Evolutionary conservation across 2,797 vertebrate species (phyloP).

Genomic region (Sciurus vulgaris): DNA sequence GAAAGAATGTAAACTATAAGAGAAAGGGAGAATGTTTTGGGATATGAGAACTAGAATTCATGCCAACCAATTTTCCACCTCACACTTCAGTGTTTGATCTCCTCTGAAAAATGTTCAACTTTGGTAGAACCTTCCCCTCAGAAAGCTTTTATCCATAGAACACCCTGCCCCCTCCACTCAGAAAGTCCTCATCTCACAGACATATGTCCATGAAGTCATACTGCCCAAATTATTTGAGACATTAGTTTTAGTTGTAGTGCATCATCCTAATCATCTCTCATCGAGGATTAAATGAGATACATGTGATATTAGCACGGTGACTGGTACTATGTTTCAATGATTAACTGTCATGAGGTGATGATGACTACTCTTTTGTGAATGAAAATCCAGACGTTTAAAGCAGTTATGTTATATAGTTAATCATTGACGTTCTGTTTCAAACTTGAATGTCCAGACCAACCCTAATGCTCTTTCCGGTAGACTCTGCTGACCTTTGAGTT

Average conservation of each 20-base stretch:
- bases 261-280: constrained; percentile 25
- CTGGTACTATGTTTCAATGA: constrained; percentile 2
- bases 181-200: neutral
- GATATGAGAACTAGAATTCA: neutral
- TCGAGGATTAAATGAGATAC: constrained; percentile 35
- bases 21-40: neutral
- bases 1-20: neutral
- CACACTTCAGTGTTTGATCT: neutral
- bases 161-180: neutral
- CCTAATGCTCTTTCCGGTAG: neutral
- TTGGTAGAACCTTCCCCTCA: neutral
- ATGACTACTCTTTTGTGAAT: neutral
- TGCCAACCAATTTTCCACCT: too few species aligned
- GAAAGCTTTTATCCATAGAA: neutral
- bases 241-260: constrained; percentile 27
- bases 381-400: constrained; percentile 30
- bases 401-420: neutral
- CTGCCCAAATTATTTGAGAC: neutral
- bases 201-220: neutral
- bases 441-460: neutral
- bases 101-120: neutral
- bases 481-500: neutral
- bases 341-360: constrained; percentile 19
- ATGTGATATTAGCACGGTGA: neutral
- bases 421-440: neutral